phyloP scores from a whole-genome alignment of 2,888 invertebrate species.

The Conomelus anceps region DNA sequence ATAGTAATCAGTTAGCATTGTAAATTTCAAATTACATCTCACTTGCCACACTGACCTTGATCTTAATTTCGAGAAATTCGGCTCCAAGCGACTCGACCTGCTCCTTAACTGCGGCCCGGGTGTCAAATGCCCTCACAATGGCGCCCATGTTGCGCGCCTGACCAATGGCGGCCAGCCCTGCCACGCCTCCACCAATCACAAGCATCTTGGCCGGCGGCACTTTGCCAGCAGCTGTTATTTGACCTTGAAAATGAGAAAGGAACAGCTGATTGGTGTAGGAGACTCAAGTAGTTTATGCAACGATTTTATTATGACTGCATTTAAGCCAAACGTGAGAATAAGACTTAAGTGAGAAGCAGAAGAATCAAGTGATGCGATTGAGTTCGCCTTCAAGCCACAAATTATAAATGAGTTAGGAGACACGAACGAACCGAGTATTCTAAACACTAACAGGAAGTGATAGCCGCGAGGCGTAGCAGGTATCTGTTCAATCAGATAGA shows the following conservation, averaged over 20 bases:
- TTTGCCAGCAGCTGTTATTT: constrained; percentile 84
- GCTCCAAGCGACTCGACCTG: constrained; percentile 84
- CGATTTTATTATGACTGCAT: too few relatives aligned
- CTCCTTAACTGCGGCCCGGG: constrained; percentile 72
- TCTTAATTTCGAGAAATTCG: constrained; percentile 72
- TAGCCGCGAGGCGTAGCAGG: too few relatives aligned
- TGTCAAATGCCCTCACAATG: constrained; percentile 81
- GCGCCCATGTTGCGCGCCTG: constrained; percentile 86
- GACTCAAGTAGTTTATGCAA: not conserved
- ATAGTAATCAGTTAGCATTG: too few relatives aligned
- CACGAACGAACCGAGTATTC: too few relatives aligned
- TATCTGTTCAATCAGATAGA: too few relatives aligned
- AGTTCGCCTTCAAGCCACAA: too few relatives aligned
- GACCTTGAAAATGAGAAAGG: constrained; percentile 49
- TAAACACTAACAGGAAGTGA: too few relatives aligned
- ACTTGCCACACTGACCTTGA: constrained; percentile 51
- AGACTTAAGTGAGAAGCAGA: too few relatives aligned
- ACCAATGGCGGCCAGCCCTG: constrained; percentile 77
- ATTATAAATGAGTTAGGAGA: too few relatives aligned
- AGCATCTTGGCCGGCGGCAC: constrained; percentile 84
- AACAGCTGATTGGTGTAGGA: not conserved
- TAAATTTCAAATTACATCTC: too few relatives aligned
- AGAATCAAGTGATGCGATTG: too few relatives aligned
- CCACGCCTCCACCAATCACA: constrained; percentile 84
- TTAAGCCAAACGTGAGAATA: too few relatives aligned